phyloP scores from a whole-genome alignment of 2,888 invertebrate species.

The Drosophila phalerata region DNA sequence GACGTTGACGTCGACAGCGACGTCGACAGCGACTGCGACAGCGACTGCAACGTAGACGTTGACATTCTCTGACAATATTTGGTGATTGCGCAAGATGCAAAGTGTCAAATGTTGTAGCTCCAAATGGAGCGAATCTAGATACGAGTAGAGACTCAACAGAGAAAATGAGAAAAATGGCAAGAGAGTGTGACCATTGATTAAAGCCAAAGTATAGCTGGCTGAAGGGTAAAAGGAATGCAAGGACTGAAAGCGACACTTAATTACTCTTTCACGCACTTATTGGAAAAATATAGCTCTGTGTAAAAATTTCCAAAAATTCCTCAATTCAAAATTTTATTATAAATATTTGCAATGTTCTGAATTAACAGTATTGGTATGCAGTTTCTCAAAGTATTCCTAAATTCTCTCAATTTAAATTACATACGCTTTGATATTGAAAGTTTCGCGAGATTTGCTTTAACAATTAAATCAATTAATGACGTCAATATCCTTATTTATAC shows the following conservation, averaged over 20 bases:
- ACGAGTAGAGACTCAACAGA: slow-evolving; percentile 19
- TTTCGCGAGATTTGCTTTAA: slow-evolving; percentile 4
- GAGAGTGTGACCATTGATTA: slow-evolving; percentile 57
- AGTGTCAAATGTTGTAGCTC: slow-evolving; percentile 68
- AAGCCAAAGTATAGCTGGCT: slow-evolving; percentile 17
- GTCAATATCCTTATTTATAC: slow-evolving; percentile 3
- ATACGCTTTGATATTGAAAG: not conserved
- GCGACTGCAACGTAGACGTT: slow-evolving; percentile 20
- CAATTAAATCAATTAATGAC: slow-evolving; percentile 17
- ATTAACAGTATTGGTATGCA: too few relatives aligned
- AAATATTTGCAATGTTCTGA: too few relatives aligned
- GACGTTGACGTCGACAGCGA: slow-evolving; percentile 31
- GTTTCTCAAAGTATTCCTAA: too few relatives aligned
- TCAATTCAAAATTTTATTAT: too few relatives aligned
- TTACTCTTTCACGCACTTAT: slow-evolving; percentile 8
- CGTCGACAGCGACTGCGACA: slow-evolving; percentile 36
- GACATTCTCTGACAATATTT: slow-evolving; percentile 78
- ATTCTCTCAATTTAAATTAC: not conserved
- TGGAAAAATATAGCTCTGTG: too few relatives aligned
- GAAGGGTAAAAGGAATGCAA: not conserved
- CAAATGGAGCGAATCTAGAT: slow-evolving; percentile 19
- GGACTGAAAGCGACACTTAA: slow-evolving; percentile 12
- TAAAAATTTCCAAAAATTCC: too few relatives aligned
- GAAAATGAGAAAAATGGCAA: slow-evolving; percentile 34
- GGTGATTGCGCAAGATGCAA: slow-evolving; percentile 82